phyloP scores from a whole-genome alignment of 2,888 invertebrate genomes.

The Acronicta alni region DNA sequence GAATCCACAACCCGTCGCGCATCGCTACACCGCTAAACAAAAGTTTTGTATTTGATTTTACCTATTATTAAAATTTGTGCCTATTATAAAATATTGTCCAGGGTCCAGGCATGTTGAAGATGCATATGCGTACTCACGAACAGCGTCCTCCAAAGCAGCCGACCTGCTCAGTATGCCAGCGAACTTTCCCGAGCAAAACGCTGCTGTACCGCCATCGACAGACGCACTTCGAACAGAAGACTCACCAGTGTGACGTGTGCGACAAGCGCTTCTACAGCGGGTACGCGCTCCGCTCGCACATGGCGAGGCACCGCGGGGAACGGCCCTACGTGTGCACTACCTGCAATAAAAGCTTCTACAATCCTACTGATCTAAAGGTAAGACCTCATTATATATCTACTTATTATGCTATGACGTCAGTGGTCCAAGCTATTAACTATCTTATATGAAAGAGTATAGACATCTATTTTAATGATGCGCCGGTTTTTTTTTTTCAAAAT shows the following conservation, averaged over 20 bases:
- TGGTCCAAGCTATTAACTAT: too few species aligned
- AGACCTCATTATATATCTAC: constrained; percentile 22
- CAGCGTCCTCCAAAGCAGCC: constrained; percentile 89
- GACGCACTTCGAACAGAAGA: constrained; percentile 90
- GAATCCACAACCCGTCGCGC: too few species aligned
- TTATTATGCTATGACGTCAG: not conserved
- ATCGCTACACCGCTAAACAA: too few species aligned
- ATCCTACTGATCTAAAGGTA: constrained; percentile 89
- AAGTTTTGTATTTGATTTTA: too few species aligned
- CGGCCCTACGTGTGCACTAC: constrained; percentile 88
- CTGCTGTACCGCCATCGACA: constrained; percentile 90
- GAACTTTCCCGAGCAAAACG: constrained; percentile 90
- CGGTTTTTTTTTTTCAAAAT: not conserved
- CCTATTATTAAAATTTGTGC: too few species aligned
- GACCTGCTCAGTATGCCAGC: constrained; percentile 90
- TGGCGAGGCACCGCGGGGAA: constrained; percentile 86
- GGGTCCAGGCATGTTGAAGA: constrained; percentile 91
- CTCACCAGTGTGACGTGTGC: constrained; percentile 84
- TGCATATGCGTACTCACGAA: constrained; percentile 91
- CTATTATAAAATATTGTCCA: constrained; percentile 41
- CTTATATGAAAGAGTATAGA: too few species aligned
- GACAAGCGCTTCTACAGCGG: constrained; percentile 87
- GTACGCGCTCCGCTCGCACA: constrained; percentile 85
- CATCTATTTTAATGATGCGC: too few species aligned
- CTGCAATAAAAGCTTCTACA: constrained; percentile 89